Base-by-base conservation (phyloP, 2,888 invertebrate species). In the Tridacna crocea region DNA sequence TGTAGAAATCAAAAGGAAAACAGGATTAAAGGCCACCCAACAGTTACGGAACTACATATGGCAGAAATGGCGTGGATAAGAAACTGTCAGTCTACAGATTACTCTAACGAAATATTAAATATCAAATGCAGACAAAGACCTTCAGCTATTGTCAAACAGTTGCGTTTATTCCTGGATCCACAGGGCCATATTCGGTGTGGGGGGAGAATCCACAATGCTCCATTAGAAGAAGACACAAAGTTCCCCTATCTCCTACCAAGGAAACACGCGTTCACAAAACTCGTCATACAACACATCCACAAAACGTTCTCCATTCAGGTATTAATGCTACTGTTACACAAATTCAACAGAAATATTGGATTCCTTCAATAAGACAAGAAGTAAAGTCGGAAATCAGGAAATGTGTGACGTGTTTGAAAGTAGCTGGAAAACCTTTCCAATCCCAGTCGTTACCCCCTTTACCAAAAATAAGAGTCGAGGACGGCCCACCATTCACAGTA, bases 151-250 rank as follows among this genome's bases (percentile, higher is more conserved):
- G 46, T 65, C 3, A 63, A 65, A n/a, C 63, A 46, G 63, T 75
- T 46, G n/a, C n/a, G n/a, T n/a, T n/a, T n/a, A n/a, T n/a, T n/a
- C n/a, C n/a, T n/a, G n/a, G n/a, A n/a, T n/a, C 17, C 46, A n/a
- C n/a, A 68, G 17, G 70, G 47, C 12, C 11, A 48, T 55, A 79
- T 75, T 58, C 68, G 79, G 1, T 74, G 79, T 66, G 66, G 74
- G 15, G 79, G 75, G 26, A 74, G 79, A 0, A 79, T 79, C 46
- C 51, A 78, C 3, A 78, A 78, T 27, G 78, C 72, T 24, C 72
- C 63, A 15, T 6, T 78, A 22, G n/a, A 55, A 24, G 72, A 72
- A 4, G 17, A 15, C 27, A 24, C 72, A 36, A 78, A 72, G 47
- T 72, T 61, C 46, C 72, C 78, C 2, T 72, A 47, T 72, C 72